Evolutionary conservation across 1,140 invertebrate species (phyloP).

Genomic region (Diuraphis noxia): DNA sequence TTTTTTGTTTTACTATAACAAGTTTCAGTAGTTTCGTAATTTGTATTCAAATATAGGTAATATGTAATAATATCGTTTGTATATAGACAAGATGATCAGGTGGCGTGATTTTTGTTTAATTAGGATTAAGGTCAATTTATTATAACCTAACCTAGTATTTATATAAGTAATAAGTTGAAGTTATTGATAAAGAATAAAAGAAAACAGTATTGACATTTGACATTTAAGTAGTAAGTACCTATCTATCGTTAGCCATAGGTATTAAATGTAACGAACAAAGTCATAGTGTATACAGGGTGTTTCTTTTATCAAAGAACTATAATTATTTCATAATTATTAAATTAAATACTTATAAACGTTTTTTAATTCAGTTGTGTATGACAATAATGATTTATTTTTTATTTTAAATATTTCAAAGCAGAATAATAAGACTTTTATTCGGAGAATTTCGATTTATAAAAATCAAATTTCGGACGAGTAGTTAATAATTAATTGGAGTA

Average conservation of each 20-base stretch:
- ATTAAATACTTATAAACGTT: not conserved
- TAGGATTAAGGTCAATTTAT: not conserved
- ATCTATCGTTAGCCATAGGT: not conserved
- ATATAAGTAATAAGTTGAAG: not conserved
- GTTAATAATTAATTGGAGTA: not conserved
- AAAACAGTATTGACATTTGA: not conserved
- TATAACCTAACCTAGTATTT: not conserved
- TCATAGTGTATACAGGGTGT: not conserved
- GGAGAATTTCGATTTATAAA: not conserved
- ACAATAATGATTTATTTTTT: not conserved
- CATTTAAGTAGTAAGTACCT: too few species aligned
- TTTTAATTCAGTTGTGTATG: not conserved
- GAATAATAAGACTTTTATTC: not conserved
- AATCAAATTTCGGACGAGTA: not conserved
- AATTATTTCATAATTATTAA: not conserved
- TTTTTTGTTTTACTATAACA: not conserved
- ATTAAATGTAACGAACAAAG: not conserved
- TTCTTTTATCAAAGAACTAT: not conserved
- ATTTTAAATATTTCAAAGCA: not conserved
- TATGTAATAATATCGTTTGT: not conserved
- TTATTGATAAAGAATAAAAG: not conserved
- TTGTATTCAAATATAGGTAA: not conserved
- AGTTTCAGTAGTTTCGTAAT: not conserved
- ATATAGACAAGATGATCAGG: not conserved
- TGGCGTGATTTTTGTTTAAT: not conserved